Evolutionary conservation across 2,888 invertebrate species (phyloP).

Genomic region (Drepanosiphum platanoidis): DNA sequence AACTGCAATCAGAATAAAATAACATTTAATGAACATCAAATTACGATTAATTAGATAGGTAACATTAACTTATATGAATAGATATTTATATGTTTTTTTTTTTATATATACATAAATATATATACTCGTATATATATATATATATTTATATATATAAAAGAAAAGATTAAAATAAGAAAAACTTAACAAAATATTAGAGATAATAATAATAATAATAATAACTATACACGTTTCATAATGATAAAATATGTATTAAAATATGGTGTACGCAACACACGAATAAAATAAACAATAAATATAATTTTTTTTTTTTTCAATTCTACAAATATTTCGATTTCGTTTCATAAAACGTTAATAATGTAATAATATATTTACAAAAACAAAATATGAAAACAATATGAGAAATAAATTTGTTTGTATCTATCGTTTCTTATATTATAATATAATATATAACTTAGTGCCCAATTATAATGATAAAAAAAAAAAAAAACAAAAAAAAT

Average conservation of each 20-base stretch:
- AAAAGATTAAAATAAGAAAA: constrained; percentile 50
- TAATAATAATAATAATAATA: constrained; percentile 2
- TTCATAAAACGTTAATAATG: constrained; percentile 8
- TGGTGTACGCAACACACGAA: constrained; percentile 34
- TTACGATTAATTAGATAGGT: constrained; percentile 57
- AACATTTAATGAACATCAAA: constrained; percentile 60
- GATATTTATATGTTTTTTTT: constrained; percentile 31
- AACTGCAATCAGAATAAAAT: constrained; percentile 48
- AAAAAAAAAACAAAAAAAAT: constrained; percentile 4
- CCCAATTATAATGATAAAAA: too few species aligned
- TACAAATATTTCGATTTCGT: constrained; percentile 30
- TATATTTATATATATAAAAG: constrained; percentile 11
- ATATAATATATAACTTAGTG: neutral
- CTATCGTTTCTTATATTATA: constrained; percentile 35
- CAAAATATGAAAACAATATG: constrained; percentile 23
- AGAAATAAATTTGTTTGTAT: neutral
- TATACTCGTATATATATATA: constrained; percentile 6
- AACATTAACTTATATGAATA: constrained; percentile 52
- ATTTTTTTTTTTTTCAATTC: constrained; percentile 29
- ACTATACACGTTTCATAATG: constrained; percentile 47
- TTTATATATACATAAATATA: neutral
- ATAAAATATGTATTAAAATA: constrained; percentile 40
- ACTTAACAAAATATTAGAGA: constrained; percentile 42
- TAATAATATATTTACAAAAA: constrained; percentile 40
- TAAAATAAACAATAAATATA: constrained; percentile 47